phyloP scores from a whole-genome alignment of 2,888 invertebrate species.

The Anoncus sp. region DNA sequence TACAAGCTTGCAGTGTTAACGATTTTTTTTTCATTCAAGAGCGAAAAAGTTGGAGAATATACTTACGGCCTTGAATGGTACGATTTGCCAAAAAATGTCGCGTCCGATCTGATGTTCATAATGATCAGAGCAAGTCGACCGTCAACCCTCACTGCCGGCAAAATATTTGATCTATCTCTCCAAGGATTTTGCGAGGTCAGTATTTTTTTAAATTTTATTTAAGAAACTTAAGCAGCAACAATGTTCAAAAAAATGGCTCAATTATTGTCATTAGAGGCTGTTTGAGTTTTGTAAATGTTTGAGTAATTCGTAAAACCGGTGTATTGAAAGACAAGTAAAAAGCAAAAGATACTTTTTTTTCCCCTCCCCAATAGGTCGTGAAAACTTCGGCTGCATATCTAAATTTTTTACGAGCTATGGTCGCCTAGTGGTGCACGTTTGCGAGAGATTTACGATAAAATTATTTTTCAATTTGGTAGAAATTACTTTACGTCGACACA shows the following conservation, averaged over 20 bases:
- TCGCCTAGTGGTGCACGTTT: slow-evolving; percentile 41
- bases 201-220: not conserved
- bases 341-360: slow-evolving; percentile 9
- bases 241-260: not conserved
- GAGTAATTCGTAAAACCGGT: too few species aligned
- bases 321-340: not conserved
- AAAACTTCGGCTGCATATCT: slow-evolving; percentile 77
- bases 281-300: too few species aligned
- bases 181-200: slow-evolving; percentile 76
- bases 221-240: not conserved
- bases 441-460: not conserved
- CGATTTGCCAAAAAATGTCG: slow-evolving; percentile 67
- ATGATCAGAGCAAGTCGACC: slow-evolving; percentile 74
- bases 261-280: too few species aligned
- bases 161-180: slow-evolving; percentile 76
- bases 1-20: not conserved
- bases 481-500: not conserved
- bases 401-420: slow-evolving; percentile 75
- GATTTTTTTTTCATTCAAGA: slow-evolving; percentile 57
- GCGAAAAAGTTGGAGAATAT: slow-evolving; percentile 69
- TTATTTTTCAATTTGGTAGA: not conserved
- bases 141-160: slow-evolving; percentile 75
- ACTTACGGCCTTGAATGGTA: slow-evolving; percentile 75
- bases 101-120: slow-evolving; percentile 69
- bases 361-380: slow-evolving; percentile 68